A percentile compares a stretch with the other conserved stretches of the same genome.
phyloP scores from a whole-genome alignment of 2,113 vertebrate genomes.

The Genyomyrus donnyi region DNA sequence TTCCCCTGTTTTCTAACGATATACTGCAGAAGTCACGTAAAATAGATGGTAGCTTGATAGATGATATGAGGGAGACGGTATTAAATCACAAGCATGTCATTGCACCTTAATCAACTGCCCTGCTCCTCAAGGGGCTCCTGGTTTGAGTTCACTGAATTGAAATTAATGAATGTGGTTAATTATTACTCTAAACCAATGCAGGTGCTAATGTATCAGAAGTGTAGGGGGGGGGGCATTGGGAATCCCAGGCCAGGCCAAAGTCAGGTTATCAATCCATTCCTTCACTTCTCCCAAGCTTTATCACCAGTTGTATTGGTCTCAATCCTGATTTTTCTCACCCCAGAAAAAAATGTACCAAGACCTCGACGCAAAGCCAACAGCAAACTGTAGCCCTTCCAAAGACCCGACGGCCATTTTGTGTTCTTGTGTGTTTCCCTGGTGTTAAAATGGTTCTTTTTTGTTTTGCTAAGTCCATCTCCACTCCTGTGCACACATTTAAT shows the following conservation, averaged over 20 bases:
- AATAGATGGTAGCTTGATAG: not conserved
- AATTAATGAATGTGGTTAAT: not conserved
- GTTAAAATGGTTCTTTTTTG: not conserved
- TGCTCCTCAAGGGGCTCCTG: not conserved
- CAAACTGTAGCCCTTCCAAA: not conserved
- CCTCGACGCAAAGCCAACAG: not conserved
- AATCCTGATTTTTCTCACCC: not conserved
- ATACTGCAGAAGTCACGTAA: slow-evolving; percentile 13
- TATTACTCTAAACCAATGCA: not conserved
- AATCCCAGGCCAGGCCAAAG: not conserved
- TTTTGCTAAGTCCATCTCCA: not conserved
- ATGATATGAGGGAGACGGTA: not conserved
- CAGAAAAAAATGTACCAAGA: not conserved
- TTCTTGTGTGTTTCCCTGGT: not conserved
- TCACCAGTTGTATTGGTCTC: not conserved
- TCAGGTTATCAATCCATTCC: not conserved
- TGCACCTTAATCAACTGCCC: not conserved
- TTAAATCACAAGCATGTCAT: not conserved
- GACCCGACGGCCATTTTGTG: not conserved
- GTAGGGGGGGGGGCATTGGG: not conserved
- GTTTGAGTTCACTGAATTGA: not conserved
- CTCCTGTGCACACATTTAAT: not conserved
- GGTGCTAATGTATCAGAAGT: not conserved
- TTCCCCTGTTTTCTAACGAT: slow-evolving; percentile 26
- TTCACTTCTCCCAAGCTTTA: not conserved